Conservation (phyloP, 2,888 invertebrate genomes). For the Melanotus villosus region DNA sequence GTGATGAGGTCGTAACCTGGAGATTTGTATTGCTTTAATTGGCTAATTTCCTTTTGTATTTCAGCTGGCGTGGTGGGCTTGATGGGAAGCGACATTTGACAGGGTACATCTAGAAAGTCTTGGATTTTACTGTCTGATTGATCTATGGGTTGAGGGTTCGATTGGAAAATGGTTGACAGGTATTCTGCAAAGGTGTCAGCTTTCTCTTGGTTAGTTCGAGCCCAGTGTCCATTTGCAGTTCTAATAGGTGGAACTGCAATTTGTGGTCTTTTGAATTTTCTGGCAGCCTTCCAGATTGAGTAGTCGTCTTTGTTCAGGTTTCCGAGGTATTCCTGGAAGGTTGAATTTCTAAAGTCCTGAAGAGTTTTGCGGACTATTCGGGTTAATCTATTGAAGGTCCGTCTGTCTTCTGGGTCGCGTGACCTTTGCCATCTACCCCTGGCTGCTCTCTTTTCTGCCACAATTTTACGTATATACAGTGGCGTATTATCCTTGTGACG, state of each 20-base stretch:
- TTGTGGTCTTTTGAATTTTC: neutral
- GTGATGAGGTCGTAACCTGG: no score
- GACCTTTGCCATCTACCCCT: slow-evolving; percentile 10
- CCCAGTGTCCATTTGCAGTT: neutral
- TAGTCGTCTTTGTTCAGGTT: neutral
- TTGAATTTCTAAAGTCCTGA: neutral
- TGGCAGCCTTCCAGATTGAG: neutral
- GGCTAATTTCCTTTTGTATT: no score
- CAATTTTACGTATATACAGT: neutral
- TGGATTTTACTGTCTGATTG: no score
- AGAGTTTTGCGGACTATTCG: no score
- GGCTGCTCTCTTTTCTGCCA: neutral
- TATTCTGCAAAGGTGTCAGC: no score
- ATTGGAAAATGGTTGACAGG: no score
- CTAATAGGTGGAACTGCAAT: neutral
- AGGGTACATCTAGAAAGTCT: no score
- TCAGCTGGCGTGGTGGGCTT: no score
- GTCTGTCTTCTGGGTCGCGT: neutral
- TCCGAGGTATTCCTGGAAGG: neutral
- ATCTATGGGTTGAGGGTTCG: no score
- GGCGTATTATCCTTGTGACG: neutral
- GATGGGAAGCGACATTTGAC: no score
- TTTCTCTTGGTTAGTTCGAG: neutral
- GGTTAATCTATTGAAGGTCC: no score
- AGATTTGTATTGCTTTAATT: no score